Evolutionary conservation across 92 coral and sea anemone species (phyloP).

Genomic region (Pocillopora meandrina): DNA sequence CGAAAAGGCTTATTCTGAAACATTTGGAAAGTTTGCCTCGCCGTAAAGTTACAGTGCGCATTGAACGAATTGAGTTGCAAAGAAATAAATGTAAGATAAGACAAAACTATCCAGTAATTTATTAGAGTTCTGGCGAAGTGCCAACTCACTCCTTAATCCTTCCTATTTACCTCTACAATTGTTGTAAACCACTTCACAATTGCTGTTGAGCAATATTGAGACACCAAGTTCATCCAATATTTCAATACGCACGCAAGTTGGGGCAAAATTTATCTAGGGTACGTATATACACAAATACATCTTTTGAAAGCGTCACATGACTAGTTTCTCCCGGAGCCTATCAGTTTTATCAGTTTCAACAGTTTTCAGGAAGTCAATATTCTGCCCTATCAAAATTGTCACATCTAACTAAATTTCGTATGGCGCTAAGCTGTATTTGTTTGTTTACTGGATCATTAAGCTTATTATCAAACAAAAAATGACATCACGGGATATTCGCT

Average conservation of each 20-base stretch:
- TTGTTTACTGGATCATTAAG: background rate
- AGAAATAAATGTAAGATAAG: no score
- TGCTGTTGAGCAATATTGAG: background rate
- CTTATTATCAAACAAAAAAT: background rate
- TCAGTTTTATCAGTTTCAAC: background rate
- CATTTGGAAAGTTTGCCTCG: no score
- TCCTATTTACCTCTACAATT: background rate
- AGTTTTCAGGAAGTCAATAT: no score
- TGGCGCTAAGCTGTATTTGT: background rate
- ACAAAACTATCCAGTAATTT: no score
- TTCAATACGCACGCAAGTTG: background rate
- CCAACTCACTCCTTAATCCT: no score
- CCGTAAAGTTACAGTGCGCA: no score
- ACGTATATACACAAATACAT: no score
- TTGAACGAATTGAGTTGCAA: no score
- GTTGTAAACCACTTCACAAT: background rate
- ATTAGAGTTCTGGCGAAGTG: no score
- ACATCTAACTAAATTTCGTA: background rate
- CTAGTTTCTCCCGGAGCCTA: background rate
- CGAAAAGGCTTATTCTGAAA: no score
- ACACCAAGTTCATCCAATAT: background rate
- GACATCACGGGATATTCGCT: background rate
- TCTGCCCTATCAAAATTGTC: background rate
- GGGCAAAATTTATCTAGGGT: background rate
- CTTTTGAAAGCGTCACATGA: background rate